A percentile compares a stretch with the other conserved stretches of the same genome.
These are phyloP conservation scores for Mus spicilegus DNA, from an alignment of 2,113 vertebrate genomes.

Conservation along the genomic window DNA sequence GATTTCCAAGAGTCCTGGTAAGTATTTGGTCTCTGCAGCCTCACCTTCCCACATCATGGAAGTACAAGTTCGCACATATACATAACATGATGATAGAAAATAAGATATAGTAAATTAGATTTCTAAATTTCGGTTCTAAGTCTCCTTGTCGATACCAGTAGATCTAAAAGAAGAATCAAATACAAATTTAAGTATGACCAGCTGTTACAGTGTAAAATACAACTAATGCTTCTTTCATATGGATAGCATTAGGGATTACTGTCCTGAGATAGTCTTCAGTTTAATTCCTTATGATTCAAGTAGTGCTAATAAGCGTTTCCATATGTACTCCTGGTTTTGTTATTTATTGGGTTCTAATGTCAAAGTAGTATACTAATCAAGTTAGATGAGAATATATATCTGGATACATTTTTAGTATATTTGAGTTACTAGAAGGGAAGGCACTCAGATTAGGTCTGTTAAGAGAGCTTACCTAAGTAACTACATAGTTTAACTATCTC, in stretches of 20 bases:
- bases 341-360: neutral
- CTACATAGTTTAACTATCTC: constrained; percentile 7
- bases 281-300: neutral
- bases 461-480: neutral
- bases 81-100: constrained; percentile 96
- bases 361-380: neutral
- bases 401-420: neutral
- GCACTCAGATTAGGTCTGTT: neutral
- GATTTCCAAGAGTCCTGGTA: constrained; percentile 74
- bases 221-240: constrained; percentile 13
- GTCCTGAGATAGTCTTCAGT: neutral
- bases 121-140: constrained; percentile 98
- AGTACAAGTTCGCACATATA: constrained; percentile 99
- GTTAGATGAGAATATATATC: neutral
- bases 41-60: constrained; percentile 95
- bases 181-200: constrained; percentile 62
- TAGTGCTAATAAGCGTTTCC: neutral
- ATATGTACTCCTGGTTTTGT: neutral
- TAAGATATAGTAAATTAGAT: constrained; percentile 97
- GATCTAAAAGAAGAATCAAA: constrained; percentile 87
- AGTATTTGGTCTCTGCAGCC: constrained; percentile 52
- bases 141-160: constrained; percentile 99
- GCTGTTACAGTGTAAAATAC: constrained; percentile 35
- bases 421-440: neutral
- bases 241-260: neutral